Evolutionary conservation across 2,888 invertebrate genomes (phyloP), one percentile per base, ranked within the genome.

Genomic region (Globia sparganii): DNA sequence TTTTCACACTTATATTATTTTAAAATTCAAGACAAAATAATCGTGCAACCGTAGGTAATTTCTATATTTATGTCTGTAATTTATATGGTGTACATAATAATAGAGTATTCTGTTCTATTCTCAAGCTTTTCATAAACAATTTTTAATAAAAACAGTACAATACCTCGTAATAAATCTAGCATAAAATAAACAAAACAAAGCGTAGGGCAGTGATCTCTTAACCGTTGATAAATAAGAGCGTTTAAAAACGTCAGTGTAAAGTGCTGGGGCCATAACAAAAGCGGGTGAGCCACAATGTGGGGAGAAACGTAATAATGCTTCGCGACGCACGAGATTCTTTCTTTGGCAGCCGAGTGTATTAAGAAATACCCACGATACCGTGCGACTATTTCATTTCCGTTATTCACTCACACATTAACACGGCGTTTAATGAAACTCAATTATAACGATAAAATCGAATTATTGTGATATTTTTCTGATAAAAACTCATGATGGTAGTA

Each of bases 301-400:
- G 84, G 84, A 81, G 77, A 78, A 90, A 88, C 88, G 91, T 87
- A 90, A 92, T 90, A 91, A 91, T 88, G 88, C 89, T 86, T 85
- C 88, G 87, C 86, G 83, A 85, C 87, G 87, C 88, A 89, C 85
- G 83, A 83, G 88, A 91, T 91, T 91, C 90, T 90, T 92, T 91
- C 91, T 89, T 90, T 90, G 88, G 84, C 89, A 87, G 87, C 84
- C 88, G 86, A 90, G 90, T 91, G 90, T 91, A 92, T 92, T 92
- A 91, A 90, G 90, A 91, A 91, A 92, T 91, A 89, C 90, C 87
- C 87, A 81, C 88, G 83, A 88, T 84, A 83, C 87, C 87, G 86
- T 86, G 88, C 85, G 86, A 90, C 88, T 89, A 90, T 91, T 90
- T 91, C 87, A 89, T 90, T 92, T 91, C 87, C 87, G 89, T 88